These are phyloP conservation scores for Bettongia penicillata DNA, from an alignment of 2,113 vertebrate species.

Conservation along the genomic window DNA sequence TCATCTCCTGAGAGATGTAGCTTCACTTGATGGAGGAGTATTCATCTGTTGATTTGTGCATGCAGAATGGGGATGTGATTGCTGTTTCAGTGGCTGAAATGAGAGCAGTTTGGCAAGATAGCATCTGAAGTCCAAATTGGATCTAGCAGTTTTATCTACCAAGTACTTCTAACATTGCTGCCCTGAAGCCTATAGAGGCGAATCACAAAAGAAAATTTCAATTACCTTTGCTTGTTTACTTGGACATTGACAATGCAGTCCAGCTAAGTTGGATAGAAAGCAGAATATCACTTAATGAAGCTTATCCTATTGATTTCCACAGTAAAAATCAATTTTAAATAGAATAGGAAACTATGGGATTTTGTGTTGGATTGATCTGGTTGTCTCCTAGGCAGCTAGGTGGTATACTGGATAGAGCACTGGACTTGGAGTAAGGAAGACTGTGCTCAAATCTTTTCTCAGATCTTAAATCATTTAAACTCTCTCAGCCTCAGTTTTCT, in stretches of 20 bases:
- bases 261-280: not conserved
- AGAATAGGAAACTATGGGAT: not conserved
- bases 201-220: slow-evolving; percentile 11
- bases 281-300: slow-evolving; percentile 6
- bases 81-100: not conserved
- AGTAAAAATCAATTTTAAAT: slow-evolving; percentile 30
- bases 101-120: not conserved
- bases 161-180: not conserved
- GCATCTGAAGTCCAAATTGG: not conserved
- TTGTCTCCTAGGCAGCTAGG: not conserved
- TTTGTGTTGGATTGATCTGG: not conserved
- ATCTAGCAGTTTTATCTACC: not conserved
- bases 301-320: slow-evolving; percentile 5
- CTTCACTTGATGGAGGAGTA: not conserved
- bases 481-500: not conserved
- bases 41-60: not conserved
- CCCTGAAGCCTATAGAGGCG: slow-evolving; percentile 5
- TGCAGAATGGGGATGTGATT: not conserved
- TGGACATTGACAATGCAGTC: not conserved
- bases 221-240: not conserved
- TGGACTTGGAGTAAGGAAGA: not conserved
- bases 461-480: not conserved
- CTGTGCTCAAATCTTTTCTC: not conserved
- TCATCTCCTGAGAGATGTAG: not conserved
- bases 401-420: not conserved